Evolutionary conservation across 1,140 invertebrate genomes (phyloP), one percentile per base, ranked within the genome.

Genomic region (Drosophila nigrodunni): DNA sequence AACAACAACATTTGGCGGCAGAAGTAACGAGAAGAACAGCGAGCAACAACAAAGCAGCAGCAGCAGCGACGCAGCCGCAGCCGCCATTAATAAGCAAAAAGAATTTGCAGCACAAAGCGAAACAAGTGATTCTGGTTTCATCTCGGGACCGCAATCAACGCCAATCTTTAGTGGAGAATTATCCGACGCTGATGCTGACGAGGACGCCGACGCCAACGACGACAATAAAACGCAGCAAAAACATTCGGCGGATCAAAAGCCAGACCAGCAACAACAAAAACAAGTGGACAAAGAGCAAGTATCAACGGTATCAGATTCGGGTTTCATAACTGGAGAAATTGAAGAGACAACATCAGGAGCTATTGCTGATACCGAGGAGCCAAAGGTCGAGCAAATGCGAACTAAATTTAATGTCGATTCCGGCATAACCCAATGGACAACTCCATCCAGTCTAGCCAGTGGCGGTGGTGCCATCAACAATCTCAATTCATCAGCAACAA

Each of bases 61-160:
- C 34, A 52, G 70, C 43, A 66, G 37, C 68, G 64, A 64, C 57
- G 54, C 50, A 21, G 25, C 3, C 25, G 25, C 25, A 30, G 25
- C 3, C 69, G 78, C 77, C 73, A 80, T 91, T 74, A 88, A 73
- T 72, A 74, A 86, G 57, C 58, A 89, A 68, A 82, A 80, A 71
- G 74, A 81, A 67, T 91, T 91, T 82, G 92, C 92, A 74, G 92
- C 92, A 64, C 72, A 82, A 74, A 83, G 77, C 44, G 92, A 92
- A 64, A 87, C 91, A 57, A 92, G 82, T 61, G 94, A 94, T 92
- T 93, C 93, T 57, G 93, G 91, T 61, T 92, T 92, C 52, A 80
- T 92, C 54, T 92, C 91, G 21, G 91, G 91, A 13, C 82, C 87
- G 52, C 91, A 91, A 80, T 82, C 89, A 76, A 72, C 76, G 46